These are phyloP conservation scores for Melinaea menophilus DNA, from an alignment of 2,888 invertebrate genomes.

Conservation along the genomic window DNA sequence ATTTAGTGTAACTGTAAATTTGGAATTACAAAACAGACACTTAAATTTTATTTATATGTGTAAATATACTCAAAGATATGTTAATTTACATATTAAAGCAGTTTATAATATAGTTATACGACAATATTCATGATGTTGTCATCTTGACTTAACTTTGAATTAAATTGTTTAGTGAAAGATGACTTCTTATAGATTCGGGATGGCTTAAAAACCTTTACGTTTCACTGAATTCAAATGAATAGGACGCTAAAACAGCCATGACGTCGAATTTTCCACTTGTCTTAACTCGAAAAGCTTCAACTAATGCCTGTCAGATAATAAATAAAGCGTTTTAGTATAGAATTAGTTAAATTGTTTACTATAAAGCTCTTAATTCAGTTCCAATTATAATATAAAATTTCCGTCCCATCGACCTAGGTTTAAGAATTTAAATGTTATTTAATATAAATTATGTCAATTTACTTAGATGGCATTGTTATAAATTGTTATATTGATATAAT, in stretches of 20 bases:
- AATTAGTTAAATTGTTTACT: constrained; percentile 28
- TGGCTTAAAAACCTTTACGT: constrained; percentile 34
- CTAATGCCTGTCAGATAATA: constrained; percentile 32
- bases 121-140: background rate
- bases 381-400: constrained; percentile 4
- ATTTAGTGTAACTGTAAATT: too few relatives aligned
- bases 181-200: constrained; percentile 21
- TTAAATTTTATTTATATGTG: too few relatives aligned
- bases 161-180: background rate
- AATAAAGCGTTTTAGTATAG: constrained; percentile 24
- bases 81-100: too few relatives aligned
- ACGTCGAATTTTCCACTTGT: constrained; percentile 35
- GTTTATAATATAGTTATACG: too few relatives aligned
- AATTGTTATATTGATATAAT: background rate
- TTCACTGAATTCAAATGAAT: constrained; percentile 31
- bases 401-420: background rate
- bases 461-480: background rate
- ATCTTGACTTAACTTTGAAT: constrained; percentile 21
- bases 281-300: constrained; percentile 30
- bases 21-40: too few relatives aligned
- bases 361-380: constrained; percentile 10
- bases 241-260: constrained; percentile 28
- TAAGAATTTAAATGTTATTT: background rate
- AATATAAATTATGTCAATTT: background rate
- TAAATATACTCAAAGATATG: too few relatives aligned